Base-by-base conservation (phyloP, 2,797 vertebrate genomes). In the Ptychobarbus kaznakovi region DNA sequence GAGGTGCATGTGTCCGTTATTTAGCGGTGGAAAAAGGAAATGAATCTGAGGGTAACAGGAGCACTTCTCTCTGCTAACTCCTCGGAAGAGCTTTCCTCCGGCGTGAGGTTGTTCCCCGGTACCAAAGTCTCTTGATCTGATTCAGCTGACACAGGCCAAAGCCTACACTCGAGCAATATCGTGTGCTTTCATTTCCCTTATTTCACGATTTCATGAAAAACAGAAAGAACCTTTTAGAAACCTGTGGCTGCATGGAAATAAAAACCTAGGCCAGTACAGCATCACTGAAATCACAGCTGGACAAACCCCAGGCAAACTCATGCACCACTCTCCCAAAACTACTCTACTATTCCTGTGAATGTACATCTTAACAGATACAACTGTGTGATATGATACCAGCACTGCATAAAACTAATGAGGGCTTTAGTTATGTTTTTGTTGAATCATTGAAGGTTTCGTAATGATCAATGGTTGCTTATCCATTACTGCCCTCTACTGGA, bases 31-130 rank as follows among this genome's bases (percentile, higher is more conserved):
- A 94, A 96, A 89, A 89, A 72, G 88, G 95, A 95, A 95, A 90
- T 9, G 93, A 92, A 86, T 91, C 87, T 84, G 1, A 1, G 16
- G 87, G 20, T 81, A 18, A 82, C 53, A 81, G 83, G 83, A 63
- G 46, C 89, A 89, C 93, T 96, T 95, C 95, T 86, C 81, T 90
- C 90, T 95, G 94, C 87, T 53, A 83, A 63, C 70, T 87, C 86
- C 66, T 18, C 84, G 84, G 88, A 91, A 91, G 80, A 20, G 38
- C 25, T 10, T 46, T 69, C 53, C 22, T 69, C 49, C 53, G 56
- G 82, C 1, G 6, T 46, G 42, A 56, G 79, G 68, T 68, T 68
- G 25, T 7, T 35, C 7, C 74, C 81, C 44, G 18, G 16, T 72
- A 16, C 63, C 2, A 0, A 77, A 20, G 25, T 66, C 8, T 69